These are phyloP conservation scores for Solenodon paradoxus DNA, from an alignment of 2,113 vertebrate species.

Conservation along the genomic window DNA sequence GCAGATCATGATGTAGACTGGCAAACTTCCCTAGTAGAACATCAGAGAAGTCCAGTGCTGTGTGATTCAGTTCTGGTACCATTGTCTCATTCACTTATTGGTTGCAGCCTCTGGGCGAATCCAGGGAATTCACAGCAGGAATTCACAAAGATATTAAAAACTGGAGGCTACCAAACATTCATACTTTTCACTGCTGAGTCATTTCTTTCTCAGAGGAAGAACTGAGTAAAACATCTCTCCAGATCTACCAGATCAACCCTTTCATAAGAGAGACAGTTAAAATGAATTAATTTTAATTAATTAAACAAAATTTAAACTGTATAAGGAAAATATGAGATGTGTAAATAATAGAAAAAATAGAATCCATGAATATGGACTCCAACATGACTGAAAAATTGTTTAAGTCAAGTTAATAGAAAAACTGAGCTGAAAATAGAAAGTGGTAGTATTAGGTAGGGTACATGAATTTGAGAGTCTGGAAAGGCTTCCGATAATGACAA, in stretches of 20 bases:
- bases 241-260: not conserved
- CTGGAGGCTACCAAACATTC: not conserved
- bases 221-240: not conserved
- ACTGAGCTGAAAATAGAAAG: not conserved
- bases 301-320: not conserved
- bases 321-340: not conserved
- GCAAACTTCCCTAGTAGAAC: not conserved
- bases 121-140: not conserved
- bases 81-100: not conserved
- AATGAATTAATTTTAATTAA: not conserved
- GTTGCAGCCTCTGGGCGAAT: not conserved
- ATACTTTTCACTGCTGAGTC: not conserved
- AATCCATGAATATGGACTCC: not conserved
- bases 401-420: not conserved
- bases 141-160: not conserved
- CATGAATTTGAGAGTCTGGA: not conserved
- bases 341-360: not conserved
- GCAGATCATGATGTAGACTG: not conserved
- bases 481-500: not conserved
- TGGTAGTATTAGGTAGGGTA: not conserved
- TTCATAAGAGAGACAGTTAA: not conserved
- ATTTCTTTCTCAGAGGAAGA: not conserved
- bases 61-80: too few relatives aligned
- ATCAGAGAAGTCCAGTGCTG: not conserved
- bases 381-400: not conserved